Base-by-base conservation (phyloP, 2,113 vertebrate species). In the Heterocephalus glaber region DNA sequence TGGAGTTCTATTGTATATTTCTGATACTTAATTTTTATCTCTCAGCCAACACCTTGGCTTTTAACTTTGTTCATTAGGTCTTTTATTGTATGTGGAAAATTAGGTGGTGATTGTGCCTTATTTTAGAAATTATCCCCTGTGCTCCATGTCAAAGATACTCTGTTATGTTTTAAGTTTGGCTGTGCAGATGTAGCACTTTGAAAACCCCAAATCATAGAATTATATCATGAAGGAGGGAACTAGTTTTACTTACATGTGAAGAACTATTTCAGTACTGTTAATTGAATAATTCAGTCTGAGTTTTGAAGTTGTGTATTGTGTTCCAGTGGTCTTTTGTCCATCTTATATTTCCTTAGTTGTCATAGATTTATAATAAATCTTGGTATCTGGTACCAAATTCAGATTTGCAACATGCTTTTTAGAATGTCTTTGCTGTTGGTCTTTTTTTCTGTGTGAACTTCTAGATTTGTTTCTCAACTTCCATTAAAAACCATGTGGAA, bases 81-180 rank as follows among this genome's bases (percentile, higher is more conserved):
- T 93, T 94, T 63, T n/a, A 56, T 85, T 89, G 8, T 68, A 28
- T 81, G 13, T 63, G 89, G 38, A 91, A 91, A 93, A n/a, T 90
- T 76, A 66, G 26, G 22, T 95, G n/a, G 35, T 7, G 17, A 44
- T 89, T 92, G 47, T 79, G 10, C 85, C 41, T 86, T 24, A 41
- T 70, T 54, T 92, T 89, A 58, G 83, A 93, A 96, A 47, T 83
- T 20, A 17, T 88, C 86, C 4, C 14, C 85, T 86, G 2, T 82
- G 2, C n/a, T 52, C 14, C n/a, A 26, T n/a, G 28, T 41, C 19
- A 86, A 68, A 94, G 58, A 66, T 54, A 38, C 12, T 52, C 38
- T 86, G 83, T 11, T 65, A 47, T 35, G 83, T 92, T 66, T 76
- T 65, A 76, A 66, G 10, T 81, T 88, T 47, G 65, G 24, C 35